Evolutionary conservation across 2,797 vertebrate genomes (phyloP), one percentile per base, ranked within the genome.

Genomic region (Lagodon rhomboides): DNA sequence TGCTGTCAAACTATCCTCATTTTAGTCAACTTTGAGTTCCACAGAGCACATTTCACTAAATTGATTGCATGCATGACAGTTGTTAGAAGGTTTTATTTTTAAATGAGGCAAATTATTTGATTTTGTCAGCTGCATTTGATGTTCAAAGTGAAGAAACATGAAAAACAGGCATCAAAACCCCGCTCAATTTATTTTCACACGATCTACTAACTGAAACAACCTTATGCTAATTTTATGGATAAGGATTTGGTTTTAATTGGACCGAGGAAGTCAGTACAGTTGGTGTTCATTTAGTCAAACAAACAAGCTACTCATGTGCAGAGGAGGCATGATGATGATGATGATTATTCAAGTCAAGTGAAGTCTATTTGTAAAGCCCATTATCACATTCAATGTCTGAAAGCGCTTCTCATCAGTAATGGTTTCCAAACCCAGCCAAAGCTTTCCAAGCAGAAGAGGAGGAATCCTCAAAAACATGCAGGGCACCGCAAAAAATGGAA

Each of bases 211-310:
- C 41, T 50, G 70, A 76, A 76, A 75, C 62, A 77, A 73, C 55
- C 23, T 38, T 77, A 83, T 78, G 77, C 50, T 58, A 77, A 87
- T 88, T 74, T 77, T 58, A 82, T 70, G 64, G 75, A 85, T 60
- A 61, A 50, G 30, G 25, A 65, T 75, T 86, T 80, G 12, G n/a
- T 76, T 82, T 73, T 80, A 87, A 87, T 85, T 87, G 75, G 73
- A 65, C 9, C 0, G 23, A 68, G 73, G 55, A 79, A 83, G 73
- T 59, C 51, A 74, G 34, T 44, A 55, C 0, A 1, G 55, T 51
- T 84, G 62, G 72, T 79, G 56, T 68, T 85, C 73, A 84, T 85
- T 82, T 85, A 75, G 77, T 76, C 55, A 68, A 83, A 85, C 75
- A 75, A 82, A 83, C 75, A 75, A 58, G 65, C 63, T 72, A 69